These are phyloP conservation scores for Poecilus cupreus DNA, from an alignment of 2,888 invertebrate genomes.

Conservation along the genomic window DNA sequence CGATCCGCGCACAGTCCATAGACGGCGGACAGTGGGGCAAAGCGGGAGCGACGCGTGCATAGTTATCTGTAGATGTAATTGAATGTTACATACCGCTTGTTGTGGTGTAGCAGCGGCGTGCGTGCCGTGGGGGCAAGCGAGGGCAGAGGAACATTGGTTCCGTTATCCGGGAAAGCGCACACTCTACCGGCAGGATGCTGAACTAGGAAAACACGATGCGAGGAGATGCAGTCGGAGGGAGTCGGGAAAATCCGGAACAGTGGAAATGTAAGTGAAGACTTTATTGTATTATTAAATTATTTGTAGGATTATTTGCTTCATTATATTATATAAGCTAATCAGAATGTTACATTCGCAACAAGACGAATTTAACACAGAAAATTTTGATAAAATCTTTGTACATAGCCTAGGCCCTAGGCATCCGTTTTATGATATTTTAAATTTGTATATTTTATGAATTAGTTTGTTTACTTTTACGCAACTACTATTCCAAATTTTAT, in stretches of 20 bases:
- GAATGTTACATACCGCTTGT: slow-evolving; percentile 60
- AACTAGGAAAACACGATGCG: slow-evolving; percentile 27
- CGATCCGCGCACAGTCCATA: neutral
- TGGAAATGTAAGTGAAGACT: neutral
- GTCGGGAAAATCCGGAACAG: neutral
- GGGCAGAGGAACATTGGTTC: neutral
- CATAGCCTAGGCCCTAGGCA: too few relatives aligned
- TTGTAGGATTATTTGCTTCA: too few relatives aligned
- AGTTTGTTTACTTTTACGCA: too few relatives aligned
- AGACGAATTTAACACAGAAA: too few relatives aligned
- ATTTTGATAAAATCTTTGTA: too few relatives aligned
- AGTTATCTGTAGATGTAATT: slow-evolving; percentile 59
- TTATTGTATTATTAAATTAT: too few relatives aligned
- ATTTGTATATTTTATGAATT: too few relatives aligned
- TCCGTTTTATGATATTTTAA: too few relatives aligned
- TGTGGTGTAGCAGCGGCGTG: slow-evolving; percentile 45
- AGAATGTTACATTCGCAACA: too few relatives aligned
- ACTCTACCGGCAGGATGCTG: slow-evolving; percentile 15
- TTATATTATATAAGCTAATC: too few relatives aligned
- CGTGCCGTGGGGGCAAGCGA: slow-evolving; percentile 15
- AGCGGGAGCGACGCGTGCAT: slow-evolving; percentile 45
- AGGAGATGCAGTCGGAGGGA: neutral
- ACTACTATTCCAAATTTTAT: too few relatives aligned
- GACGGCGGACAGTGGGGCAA: neutral
- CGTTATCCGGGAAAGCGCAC: slow-evolving; percentile 34